Evolutionary conservation across 2,113 vertebrate species (phyloP), one percentile per base, ranked within the genome.

Genomic region (Siniperca chuatsi): DNA sequence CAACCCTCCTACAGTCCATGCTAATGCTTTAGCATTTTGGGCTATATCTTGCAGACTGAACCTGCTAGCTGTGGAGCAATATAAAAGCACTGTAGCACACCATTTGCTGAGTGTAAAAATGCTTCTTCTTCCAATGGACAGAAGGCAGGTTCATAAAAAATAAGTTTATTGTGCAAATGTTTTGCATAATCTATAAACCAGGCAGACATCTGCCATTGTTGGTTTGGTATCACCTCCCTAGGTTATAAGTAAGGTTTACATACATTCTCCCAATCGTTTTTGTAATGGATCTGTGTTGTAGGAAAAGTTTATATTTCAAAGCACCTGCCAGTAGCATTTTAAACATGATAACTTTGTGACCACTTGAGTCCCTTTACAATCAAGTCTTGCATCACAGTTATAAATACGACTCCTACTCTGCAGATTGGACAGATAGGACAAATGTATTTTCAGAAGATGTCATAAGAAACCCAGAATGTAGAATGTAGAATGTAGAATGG

Each of bases 331-430:
- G 69, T 66, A 37, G 50, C 66, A 73, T 78, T 21, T 58, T 20
- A 54, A 64, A 76, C 44, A 66, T 50, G 33, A 77, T 73, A 54
- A 66, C 48, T 81, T 25, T 23, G 29, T 72, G 23, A 69, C 25
- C 58, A 81, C 37, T 16, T n/a, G 3, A 29, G 74, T 72, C 69
- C 3, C 29, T 69, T 74, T 33, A 65, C 25, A 40, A 80, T 68
- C 35, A 44, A 46, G 81, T 66, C 70, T 77, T 48, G 37, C 18
- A 25, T 33, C 58, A 29, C n/a, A 68, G 40, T 57, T 83, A 52
- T 78, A 35, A 77, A 74, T 61, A 13, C 1, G 8, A 58, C 58
- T 33, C 60, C 1, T 1, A 20, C 57, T 60, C 13, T 83, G 23
- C 50, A 37, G 50, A 71, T 23, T 9, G 33, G 33, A 54, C 52